Evolutionary conservation across 1,140 invertebrate species (phyloP).

Genomic region (Eubasilissa regina): DNA sequence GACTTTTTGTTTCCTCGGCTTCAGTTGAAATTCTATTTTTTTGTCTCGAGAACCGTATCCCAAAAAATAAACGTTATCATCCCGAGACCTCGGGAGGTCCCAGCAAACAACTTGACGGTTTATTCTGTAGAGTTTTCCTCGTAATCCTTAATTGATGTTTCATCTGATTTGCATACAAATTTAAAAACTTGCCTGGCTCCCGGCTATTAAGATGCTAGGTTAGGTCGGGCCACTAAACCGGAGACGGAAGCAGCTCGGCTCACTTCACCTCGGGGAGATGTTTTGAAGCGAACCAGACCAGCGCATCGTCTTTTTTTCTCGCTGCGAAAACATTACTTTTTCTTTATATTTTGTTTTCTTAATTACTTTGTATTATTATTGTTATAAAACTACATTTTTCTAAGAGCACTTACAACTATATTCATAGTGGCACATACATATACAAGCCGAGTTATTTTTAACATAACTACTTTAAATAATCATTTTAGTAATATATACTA

Average conservation of each 20-base stretch:
- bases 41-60: neutral
- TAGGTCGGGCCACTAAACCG: slow-evolving; percentile 5
- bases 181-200: slow-evolving; percentile 49
- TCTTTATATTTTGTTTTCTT: no score
- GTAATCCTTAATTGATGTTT: slow-evolving; percentile 53
- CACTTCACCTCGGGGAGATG: neutral
- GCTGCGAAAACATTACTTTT: neutral
- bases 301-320: no score
- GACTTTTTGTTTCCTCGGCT: slow-evolving; percentile 10
- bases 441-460: no score
- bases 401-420: no score
- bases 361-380: no score
- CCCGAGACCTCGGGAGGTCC: slow-evolving; percentile 6
- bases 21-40: slow-evolving; percentile 18
- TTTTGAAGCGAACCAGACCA: neutral
- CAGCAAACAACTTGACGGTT: slow-evolving; percentile 24
- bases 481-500: no score
- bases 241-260: neutral
- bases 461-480: no score
- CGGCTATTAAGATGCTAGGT: slow-evolving; percentile 26
- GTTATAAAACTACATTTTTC: no score
- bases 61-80: slow-evolving; percentile 34
- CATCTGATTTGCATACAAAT: slow-evolving; percentile 54
- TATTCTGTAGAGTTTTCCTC: slow-evolving; percentile 42
- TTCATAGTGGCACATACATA: no score